Evolutionary conservation across 2,888 invertebrate genomes (phyloP).

Genomic region (Unio pictorum): DNA sequence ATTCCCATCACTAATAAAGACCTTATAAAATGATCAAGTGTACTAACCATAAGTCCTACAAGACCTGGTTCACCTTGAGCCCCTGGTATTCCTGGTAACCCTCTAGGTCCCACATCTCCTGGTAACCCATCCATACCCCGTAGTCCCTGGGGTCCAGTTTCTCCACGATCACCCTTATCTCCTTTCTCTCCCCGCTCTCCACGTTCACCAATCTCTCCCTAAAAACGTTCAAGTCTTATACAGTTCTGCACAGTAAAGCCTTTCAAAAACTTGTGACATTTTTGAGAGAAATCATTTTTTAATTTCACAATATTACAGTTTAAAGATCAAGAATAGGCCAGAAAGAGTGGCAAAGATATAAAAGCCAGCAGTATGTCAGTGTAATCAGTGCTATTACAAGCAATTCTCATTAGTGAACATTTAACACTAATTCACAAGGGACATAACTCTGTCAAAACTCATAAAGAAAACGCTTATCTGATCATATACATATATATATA

Average conservation of each 20-base stretch:
- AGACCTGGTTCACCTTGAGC: slow-evolving; percentile 20
- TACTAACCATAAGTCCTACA: slow-evolving; percentile 2
- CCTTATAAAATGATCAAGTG: too few relatives aligned
- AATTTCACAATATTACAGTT: too few relatives aligned
- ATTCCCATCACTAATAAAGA: too few relatives aligned
- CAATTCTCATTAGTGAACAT: too few relatives aligned
- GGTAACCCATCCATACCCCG: slow-evolving; percentile 25
- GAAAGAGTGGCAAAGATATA: not conserved
- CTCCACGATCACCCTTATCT: slow-evolving; percentile 32
- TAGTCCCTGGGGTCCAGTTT: slow-evolving; percentile 23
- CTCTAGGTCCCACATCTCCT: slow-evolving; percentile 13
- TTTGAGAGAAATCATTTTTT: too few relatives aligned
- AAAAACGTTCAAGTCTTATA: too few relatives aligned
- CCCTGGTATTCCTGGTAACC: slow-evolving; percentile 19
- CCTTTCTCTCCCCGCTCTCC: slow-evolving; percentile 29
- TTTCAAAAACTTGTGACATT: too few relatives aligned
- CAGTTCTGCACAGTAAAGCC: too few relatives aligned
- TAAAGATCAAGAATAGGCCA: not conserved
- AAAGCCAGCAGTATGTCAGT: not conserved
- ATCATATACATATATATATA: too few relatives aligned
- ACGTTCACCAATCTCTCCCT: slow-evolving; percentile 13
- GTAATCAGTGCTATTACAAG: not conserved
- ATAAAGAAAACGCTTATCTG: too few relatives aligned
- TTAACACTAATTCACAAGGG: too few relatives aligned
- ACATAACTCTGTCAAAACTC: too few relatives aligned